These are phyloP conservation scores for Manis javanica DNA, from an alignment of 2,797 vertebrate genomes.

Conservation along the genomic window DNA sequence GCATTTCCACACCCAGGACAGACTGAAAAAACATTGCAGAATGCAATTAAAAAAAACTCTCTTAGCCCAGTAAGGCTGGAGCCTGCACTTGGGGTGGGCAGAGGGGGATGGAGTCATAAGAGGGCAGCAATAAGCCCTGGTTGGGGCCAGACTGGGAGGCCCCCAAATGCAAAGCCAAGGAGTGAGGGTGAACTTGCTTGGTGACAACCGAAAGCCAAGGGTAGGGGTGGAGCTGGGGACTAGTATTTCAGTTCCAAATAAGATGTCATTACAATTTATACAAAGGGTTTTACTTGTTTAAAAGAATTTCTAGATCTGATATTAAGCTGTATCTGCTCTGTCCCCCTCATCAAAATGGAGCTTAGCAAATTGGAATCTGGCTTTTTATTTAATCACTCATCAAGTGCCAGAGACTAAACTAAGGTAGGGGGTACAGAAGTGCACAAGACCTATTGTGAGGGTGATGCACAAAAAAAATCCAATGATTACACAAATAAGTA, in stretches of 20 bases:
- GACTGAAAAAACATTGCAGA: background rate
- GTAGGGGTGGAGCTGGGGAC: background rate
- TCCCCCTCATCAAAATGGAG: background rate
- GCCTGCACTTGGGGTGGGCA: background rate
- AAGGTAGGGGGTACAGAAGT: background rate
- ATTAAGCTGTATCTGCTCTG: background rate
- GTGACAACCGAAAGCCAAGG: background rate
- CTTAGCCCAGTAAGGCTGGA: background rate
- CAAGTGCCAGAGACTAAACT: background rate
- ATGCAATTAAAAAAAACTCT: background rate
- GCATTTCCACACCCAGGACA: background rate
- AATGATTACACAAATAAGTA: background rate
- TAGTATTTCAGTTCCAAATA: background rate
- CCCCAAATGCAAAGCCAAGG: background rate
- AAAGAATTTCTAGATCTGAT: background rate
- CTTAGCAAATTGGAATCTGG: background rate
- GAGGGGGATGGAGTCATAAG: background rate
- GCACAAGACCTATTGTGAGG: background rate
- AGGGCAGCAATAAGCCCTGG: background rate
- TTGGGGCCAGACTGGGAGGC: background rate
- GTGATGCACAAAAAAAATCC: background rate
- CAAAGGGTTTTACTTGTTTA: background rate
- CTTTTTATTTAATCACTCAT: background rate
- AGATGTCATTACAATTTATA: background rate
- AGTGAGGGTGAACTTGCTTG: background rate